These are phyloP conservation scores for Spialia ferax DNA, from an alignment of 2,888 invertebrate species.

Conservation along the genomic window DNA sequence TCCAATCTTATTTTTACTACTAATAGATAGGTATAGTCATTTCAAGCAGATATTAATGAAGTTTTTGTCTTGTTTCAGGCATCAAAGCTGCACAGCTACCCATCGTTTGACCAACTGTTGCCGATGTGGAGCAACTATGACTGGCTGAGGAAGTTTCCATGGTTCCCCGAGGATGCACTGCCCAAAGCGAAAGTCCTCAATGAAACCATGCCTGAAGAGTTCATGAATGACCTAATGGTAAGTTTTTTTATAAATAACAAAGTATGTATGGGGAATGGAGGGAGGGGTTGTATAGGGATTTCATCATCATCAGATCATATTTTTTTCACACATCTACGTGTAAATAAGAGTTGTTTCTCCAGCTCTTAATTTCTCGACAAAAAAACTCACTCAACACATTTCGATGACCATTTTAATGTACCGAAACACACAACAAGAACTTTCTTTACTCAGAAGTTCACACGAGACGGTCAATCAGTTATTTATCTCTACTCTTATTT, in stretches of 20 bases:
- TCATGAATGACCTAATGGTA: slow-evolving; percentile 68
- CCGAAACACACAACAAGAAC: not conserved
- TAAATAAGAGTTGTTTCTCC: too few relatives aligned
- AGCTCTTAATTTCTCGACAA: too few relatives aligned
- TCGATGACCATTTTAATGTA: too few relatives aligned
- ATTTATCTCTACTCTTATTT: slow-evolving; percentile 42
- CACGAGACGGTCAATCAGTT: slow-evolving; percentile 19
- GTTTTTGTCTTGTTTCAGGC: slow-evolving; percentile 69
- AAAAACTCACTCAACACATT: too few relatives aligned
- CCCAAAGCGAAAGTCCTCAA: slow-evolving; percentile 66
- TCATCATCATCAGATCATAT: too few relatives aligned
- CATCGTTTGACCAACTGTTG: slow-evolving; percentile 60
- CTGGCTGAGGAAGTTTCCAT: slow-evolving; percentile 67
- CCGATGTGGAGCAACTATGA: slow-evolving; percentile 60
- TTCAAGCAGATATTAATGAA: too few relatives aligned
- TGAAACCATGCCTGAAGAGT: slow-evolving; percentile 58
- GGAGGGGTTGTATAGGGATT: too few relatives aligned
- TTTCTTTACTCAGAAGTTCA: not conserved
- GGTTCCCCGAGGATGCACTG: slow-evolving; percentile 65
- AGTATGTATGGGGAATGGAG: too few relatives aligned
- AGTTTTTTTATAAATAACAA: too few relatives aligned
- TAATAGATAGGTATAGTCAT: too few relatives aligned
- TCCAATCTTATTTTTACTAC: too few relatives aligned
- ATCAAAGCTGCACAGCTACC: slow-evolving; percentile 60
- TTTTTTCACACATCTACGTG: too few relatives aligned